phyloP scores from a whole-genome alignment of 2,113 vertebrate genomes.

The Pomatorhinus ruficollis region DNA sequence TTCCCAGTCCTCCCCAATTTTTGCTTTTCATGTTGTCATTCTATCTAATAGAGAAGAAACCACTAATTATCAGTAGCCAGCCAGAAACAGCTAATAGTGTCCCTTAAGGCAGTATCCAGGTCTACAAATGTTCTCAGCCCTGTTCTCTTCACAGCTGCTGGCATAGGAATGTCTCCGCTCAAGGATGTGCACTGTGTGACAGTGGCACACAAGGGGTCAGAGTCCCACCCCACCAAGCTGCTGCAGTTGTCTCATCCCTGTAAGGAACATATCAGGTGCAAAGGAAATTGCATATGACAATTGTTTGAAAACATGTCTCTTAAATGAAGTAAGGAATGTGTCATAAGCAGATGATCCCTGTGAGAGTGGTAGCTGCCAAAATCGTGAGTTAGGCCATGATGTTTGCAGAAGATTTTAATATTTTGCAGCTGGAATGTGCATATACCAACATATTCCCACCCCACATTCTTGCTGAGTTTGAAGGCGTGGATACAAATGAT shows the following conservation, averaged over 20 bases:
- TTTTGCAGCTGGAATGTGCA: conserved; percentile 39
- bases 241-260: not conserved
- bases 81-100: not conserved
- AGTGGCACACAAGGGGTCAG: not conserved
- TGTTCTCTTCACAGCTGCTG: not conserved
- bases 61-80: not conserved
- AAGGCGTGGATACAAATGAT: conserved; percentile 1
- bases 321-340: conserved; percentile 39
- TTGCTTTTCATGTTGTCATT: not conserved
- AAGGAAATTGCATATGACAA: conserved; percentile 1
- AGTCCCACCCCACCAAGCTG: not conserved
- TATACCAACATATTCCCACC: not conserved
- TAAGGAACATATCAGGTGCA: not conserved
- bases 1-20: not conserved
- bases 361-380: conserved; percentile 48
- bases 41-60: not conserved
- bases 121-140: not conserved
- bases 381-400: not conserved
- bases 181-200: not conserved
- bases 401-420: conserved; percentile 37
- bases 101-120: not conserved
- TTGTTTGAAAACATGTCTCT: conserved; percentile 48
- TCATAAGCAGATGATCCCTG: conserved; percentile 3
- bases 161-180: not conserved
- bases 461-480: not conserved